A percentile compares a stretch with the other conserved stretches of the same genome.
phyloP scores from a whole-genome alignment of 1,140 invertebrate genomes.

The silkworm (Bombyx mori) region ASM3026992v2 NC_085111.1:18484501-18485000 shows the following conservation, averaged over 20 bases:
- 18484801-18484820: slow-evolving; percentile 92
- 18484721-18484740: slow-evolving; percentile 82
- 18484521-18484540: too few relatives aligned
- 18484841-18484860: slow-evolving; percentile 86
- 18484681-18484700: slow-evolving; percentile 81
- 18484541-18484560: too few relatives aligned
- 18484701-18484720: slow-evolving; percentile 89
- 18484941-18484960: slow-evolving; percentile 74
- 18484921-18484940: slow-evolving; percentile 81
- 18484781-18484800: slow-evolving; percentile 88
- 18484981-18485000: slow-evolving; percentile 94
- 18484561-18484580: too few relatives aligned
- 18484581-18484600: too few relatives aligned
- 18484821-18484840: slow-evolving; percentile 85
- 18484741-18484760: slow-evolving; percentile 87
- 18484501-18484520: too few relatives aligned
- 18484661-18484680: slow-evolving; percentile 69
- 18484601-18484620: too few relatives aligned
- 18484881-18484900: slow-evolving; percentile 79
- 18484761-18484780: slow-evolving; percentile 84
- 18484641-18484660: too few relatives aligned
- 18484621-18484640: too few relatives aligned
- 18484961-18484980: slow-evolving; percentile 93
- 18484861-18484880: slow-evolving; percentile 80
- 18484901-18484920: slow-evolving; percentile 89